These are phyloP conservation scores for Heliconius congener DNA, from an alignment of 1,140 invertebrate genomes.

Conservation along the genomic window DNA sequence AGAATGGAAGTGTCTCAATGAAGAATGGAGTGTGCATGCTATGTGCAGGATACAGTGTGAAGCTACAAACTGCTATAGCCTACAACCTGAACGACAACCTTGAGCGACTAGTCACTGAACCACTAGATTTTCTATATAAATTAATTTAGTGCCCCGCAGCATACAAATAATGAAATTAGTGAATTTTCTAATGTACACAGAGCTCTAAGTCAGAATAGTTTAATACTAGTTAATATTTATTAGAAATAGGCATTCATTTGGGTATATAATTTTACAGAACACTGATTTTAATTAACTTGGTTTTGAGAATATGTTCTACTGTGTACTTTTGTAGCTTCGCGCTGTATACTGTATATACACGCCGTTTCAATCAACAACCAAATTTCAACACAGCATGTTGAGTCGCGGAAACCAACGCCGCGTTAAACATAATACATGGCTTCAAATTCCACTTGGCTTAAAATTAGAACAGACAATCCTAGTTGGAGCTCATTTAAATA, in stretches of 20 bases:
- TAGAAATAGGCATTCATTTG: neutral
- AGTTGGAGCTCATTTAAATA: too few relatives aligned
- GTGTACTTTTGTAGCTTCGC: neutral
- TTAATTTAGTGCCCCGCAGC: neutral
- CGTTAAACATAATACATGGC: too few relatives aligned
- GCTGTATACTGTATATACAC: too few relatives aligned
- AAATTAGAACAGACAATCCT: too few relatives aligned
- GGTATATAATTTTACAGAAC: slow-evolving; percentile 11
- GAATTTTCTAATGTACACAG: neutral
- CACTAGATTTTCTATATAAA: neutral
- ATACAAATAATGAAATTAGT: neutral
- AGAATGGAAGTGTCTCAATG: too few relatives aligned
- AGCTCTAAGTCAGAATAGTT: neutral
- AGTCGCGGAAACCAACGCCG: too few relatives aligned
- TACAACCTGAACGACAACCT: too few relatives aligned
- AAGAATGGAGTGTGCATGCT: too few relatives aligned
- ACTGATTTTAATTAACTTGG: neutral
- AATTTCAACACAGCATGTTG: too few relatives aligned
- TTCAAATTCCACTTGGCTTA: too few relatives aligned
- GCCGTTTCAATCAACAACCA: too few relatives aligned
- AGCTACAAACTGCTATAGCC: neutral
- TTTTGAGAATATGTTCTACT: neutral
- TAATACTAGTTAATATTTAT: neutral
- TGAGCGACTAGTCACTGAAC: neutral
- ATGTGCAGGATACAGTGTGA: neutral